Evolutionary conservation across 2,797 vertebrate genomes (phyloP), one percentile per base, ranked within the genome.

Genomic region (Helarctos malayanus): DNA sequence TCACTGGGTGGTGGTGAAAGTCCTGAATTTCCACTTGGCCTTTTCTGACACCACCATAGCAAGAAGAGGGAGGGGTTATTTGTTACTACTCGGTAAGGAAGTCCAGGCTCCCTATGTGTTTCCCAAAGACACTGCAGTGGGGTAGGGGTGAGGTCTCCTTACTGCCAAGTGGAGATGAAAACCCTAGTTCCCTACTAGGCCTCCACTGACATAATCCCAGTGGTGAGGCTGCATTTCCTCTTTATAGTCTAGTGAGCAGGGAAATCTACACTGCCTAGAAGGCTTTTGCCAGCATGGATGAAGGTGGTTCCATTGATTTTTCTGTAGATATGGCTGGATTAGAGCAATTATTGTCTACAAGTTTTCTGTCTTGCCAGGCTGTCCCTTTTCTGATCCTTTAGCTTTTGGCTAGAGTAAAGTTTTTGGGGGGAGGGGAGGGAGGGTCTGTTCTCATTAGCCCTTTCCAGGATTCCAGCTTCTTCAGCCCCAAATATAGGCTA

Each of bases 391-490:
- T 25, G 23, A 19, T 59, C 49, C 69, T 92, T 69, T 71, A 63
- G 23, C 76, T 59, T 57, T 59, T 45, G 56, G 38, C 16, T 29
- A 59, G 59, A 32, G 14, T 13, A 49, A 5, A 21, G 0, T 83
- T 41, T 54, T 41, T 27, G 35, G n/a, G 19, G 7, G 18, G 8
- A 1, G 45, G 27, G 73, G 45, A 15, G 47, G 49, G 29, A 0
- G 10, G n/a, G 35, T 81, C 56, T 59, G 25, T 12, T 45, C 38
- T 81, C 29, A 15, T 45, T 59, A 32, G 21, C 19, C 27, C 54
- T 92, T 78, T 76, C 75, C 52, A 78, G 59, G 47, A 27, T 82
- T n/a, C 23, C 23, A 84, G 19, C 41, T 16, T 78, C 81, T 76
- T 56, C 13, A 49, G 54, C 84, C 65, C n/a, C 68, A 61, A 35